Percentiles rank a stretch among this genome's conserved stretches.
These are phyloP conservation scores for Darwinula stevensoni DNA, from an alignment of 2,888 invertebrate species.

Conservation along the genomic window DNA sequence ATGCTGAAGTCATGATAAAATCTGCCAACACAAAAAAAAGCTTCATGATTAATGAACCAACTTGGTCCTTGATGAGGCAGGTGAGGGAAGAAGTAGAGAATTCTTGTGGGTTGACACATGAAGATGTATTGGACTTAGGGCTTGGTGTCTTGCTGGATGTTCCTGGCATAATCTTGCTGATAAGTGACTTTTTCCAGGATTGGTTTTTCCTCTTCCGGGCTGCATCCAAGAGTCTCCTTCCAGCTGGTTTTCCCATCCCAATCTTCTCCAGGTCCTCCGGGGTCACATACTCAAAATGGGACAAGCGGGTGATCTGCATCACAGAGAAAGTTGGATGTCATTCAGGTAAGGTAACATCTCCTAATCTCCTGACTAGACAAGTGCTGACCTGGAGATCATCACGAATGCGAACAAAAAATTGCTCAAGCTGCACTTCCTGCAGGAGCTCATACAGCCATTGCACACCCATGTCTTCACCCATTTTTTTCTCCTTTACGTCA, in stretches of 20 bases:
- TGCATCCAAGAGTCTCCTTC: constrained; percentile 60
- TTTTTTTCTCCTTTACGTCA: too few relatives aligned
- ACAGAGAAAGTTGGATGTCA: too few relatives aligned
- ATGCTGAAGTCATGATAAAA: too few relatives aligned
- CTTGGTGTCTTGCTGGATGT: too few relatives aligned
- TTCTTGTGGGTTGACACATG: too few relatives aligned
- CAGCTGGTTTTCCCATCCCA: constrained; percentile 77
- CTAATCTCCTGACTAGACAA: background rate
- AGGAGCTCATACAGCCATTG: constrained; percentile 63
- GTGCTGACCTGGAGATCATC: constrained; percentile 66
- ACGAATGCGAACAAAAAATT: constrained; percentile 59
- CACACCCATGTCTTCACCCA: constrained; percentile 10
- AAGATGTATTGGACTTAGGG: too few relatives aligned
- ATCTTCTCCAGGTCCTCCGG: constrained; percentile 76
- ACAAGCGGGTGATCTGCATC: constrained; percentile 47
- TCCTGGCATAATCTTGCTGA: constrained; percentile 37
- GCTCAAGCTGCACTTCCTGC: constrained; percentile 62
- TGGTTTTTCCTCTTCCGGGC: constrained; percentile 59
- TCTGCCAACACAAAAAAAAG: too few relatives aligned
- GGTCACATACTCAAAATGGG: constrained; percentile 93
- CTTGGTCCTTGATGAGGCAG: too few relatives aligned
- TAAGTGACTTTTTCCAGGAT: constrained; percentile 47
- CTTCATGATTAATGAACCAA: too few relatives aligned
- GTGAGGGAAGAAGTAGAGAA: too few relatives aligned
- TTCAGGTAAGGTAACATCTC: too few relatives aligned